phyloP scores from a whole-genome alignment of 1,140 invertebrate species.

The Amphibalanus amphitrite region DNA sequence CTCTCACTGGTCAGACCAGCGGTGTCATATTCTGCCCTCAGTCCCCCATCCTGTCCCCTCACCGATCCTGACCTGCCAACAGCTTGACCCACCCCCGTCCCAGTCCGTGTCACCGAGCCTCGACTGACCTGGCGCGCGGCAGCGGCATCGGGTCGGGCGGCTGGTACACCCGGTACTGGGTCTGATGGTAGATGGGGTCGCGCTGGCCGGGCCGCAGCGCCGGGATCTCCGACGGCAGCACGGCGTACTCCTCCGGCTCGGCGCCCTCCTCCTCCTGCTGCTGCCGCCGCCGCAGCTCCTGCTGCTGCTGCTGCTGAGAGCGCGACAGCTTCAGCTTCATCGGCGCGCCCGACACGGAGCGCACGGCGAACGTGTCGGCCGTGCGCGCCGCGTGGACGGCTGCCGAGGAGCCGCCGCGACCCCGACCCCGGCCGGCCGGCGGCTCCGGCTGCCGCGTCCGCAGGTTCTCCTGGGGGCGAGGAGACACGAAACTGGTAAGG shows the following conservation, averaged over 20 bases:
- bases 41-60: no score
- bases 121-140: not conserved
- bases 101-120: no score
- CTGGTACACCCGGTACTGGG: not conserved
- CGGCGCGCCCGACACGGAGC: slow-evolving; percentile 1
- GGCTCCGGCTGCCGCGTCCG: not conserved
- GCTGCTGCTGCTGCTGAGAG: slow-evolving; percentile 1
- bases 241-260: not conserved
- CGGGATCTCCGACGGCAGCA: slow-evolving; percentile 3
- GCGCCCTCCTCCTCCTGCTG: not conserved
- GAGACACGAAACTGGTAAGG: no score
- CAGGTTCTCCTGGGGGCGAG: not conserved
- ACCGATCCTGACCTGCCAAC: no score
- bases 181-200: slow-evolving; percentile 5
- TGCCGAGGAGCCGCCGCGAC: not conserved
- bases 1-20: no score
- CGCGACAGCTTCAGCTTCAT: slow-evolving; percentile 5
- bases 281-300: not conserved
- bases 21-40: no score
- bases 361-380: slow-evolving; percentile 4
- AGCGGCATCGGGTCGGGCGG: not conserved
- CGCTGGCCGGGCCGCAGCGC: slow-evolving; percentile 2
- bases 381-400: not conserved
- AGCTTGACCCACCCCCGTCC: no score
- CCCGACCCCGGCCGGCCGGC: no score